Percentiles rank a stretch among this genome's conserved stretches.
Evolutionary conservation across 2,888 invertebrate species (phyloP).

Genomic region (Pachymerium ferrugineum): DNA sequence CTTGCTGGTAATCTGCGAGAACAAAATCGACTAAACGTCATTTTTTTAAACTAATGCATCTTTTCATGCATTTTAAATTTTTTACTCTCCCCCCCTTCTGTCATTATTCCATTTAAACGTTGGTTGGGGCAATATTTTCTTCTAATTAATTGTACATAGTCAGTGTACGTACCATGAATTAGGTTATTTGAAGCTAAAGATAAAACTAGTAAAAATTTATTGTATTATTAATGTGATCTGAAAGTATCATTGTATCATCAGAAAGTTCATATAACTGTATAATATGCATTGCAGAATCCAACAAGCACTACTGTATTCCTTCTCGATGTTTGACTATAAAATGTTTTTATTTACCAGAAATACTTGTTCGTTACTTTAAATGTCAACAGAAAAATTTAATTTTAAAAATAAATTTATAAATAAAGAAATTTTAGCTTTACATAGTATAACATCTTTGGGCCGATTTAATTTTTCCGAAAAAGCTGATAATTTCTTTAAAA

Average conservation of each 20-base stretch:
- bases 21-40: not conserved
- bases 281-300: not conserved
- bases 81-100: not conserved
- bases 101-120: conserved; percentile 2
- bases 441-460: too few relatives aligned
- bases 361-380: too few relatives aligned
- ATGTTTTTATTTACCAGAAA: not conserved
- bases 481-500: too few relatives aligned
- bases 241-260: conserved; percentile 12
- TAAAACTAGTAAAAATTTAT: not conserved
- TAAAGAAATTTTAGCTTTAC: too few relatives aligned
- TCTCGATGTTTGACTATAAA: conserved; percentile 7
- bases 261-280: not conserved
- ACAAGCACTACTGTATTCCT: not conserved
- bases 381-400: too few relatives aligned
- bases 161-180: not conserved
- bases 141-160: conserved; percentile 13
- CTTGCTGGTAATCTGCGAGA: not conserved
- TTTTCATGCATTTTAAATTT: conserved; percentile 8
- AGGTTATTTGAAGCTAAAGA: not conserved
- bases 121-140: conserved; percentile 3
- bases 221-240: conserved; percentile 1
- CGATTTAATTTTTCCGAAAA: too few relatives aligned
- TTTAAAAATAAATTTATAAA: too few relatives aligned
- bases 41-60: not conserved